Base-by-base conservation (phyloP, 2,888 invertebrate genomes). In the Odontomyia ornata region DNA sequence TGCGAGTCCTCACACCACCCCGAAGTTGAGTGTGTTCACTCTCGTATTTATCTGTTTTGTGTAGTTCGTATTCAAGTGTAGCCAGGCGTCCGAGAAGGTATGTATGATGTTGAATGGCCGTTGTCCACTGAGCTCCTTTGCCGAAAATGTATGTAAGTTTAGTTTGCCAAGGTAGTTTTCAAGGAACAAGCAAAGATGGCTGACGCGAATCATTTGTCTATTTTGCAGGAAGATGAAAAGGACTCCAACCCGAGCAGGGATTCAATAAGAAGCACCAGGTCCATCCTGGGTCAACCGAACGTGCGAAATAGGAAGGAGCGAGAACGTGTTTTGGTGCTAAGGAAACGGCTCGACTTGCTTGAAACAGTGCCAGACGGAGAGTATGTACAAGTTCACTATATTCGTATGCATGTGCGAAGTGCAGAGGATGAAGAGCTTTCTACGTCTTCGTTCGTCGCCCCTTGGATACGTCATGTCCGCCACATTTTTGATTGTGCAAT, bases 121-220 rank as follows among this genome's bases (percentile, higher is more conserved):
- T 15, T 69, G 73, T 73, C 60, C 60, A 57, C 57, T 60, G 13
- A 2, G 30, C 56, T 30, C 60, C 57, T 28, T 36, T 30, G n/a
- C 36, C 21, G 60, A 13, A 73, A 57, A 13, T 60, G 43, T 60
- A 57, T 36, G 69, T 69, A 30, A 69, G 23, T 25, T 36, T 36
- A 27, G 65, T 65, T 25, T 28, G 57, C 21, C 43, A 25, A 60
- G 60, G 60, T 23, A 36, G 60, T 72, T 65, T 76, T 62, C 64
- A 76, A 76, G 75, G 67, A 75, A 65, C 65, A 60, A 76, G 77
- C 75, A 79, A 79, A 79, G 79, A 77, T 79, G 79, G 79, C 77
- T 79, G 76, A 77, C 79, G 79, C 79, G 79, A 64, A 77, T 77
- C 77, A 77, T 79, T 77, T 79, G 77, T 79, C 77, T 76, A 75